Base-by-base conservation (phyloP, 1,140 invertebrate genomes). In the Drosophila suzukii region DNA sequence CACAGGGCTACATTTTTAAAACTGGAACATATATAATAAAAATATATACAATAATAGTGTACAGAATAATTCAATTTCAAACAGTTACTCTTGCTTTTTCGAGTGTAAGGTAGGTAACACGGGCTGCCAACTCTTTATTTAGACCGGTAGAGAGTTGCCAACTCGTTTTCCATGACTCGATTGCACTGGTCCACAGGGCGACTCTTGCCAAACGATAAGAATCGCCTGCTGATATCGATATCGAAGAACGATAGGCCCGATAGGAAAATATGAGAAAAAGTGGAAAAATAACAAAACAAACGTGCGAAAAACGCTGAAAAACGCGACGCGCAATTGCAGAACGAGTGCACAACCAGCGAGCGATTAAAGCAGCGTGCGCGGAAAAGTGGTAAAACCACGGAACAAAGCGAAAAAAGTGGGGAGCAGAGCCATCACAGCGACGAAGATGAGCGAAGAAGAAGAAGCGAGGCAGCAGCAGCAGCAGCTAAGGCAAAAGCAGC, bases 231-330 rank as follows among this genome's bases (percentile, higher is more conserved):
- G 17, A 11, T 43, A 43, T 43, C 41, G 41, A 11, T 43, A 43
- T 43, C 41, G 41, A 43, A 17, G n/a, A 43, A 61, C 32, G 32
- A 34, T 34, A 34, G 32, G 36, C 49, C 32, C 32, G 32, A 34
- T 49, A 53, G 32, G 61, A 65, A 65, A 65, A 65, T 58, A 59
- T 66, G 72, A 76, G 77, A 82, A 82, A 85, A 88, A 83, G 71
- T 89, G 63, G 68, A 77, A 62, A 86, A 86, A 88, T 77, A 88
- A 89, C 83, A 88, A 88, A 88, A 88, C 83, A 88, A 86, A 86
- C 47, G 73, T 83, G 83, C 79, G 62, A 83, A 82, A 88, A 89
- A 83, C 67, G 61, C 51, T 70, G 71, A 80, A 89, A 86, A 89
- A 79, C 51, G 65, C 62, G 76, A 73, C 47, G 76, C 67, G 66